Percentiles rank a stretch among this genome's conserved stretches.
Evolutionary conservation across 1,140 invertebrate species (phyloP).

Genomic region (Zaprionus inermis): DNA sequence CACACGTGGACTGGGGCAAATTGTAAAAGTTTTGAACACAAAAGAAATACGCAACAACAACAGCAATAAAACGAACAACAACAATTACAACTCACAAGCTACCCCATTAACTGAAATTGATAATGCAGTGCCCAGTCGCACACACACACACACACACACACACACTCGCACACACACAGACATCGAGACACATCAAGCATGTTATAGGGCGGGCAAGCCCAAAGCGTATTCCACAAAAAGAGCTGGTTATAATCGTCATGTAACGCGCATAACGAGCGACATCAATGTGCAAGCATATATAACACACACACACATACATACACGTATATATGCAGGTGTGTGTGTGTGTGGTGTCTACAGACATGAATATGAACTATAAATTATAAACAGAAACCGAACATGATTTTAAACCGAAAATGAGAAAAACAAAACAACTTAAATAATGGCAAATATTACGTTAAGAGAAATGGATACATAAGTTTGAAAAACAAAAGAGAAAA

Average conservation of each 20-base stretch:
- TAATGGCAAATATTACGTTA: constrained; percentile 80
- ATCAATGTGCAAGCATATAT: constrained; percentile 14
- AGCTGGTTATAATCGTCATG: constrained; percentile 53
- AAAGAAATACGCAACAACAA: constrained; percentile 37
- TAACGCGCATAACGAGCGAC: constrained; percentile 42
- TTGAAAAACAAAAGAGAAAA: constrained; percentile 77
- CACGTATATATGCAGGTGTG: constrained; percentile 28
- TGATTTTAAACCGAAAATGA: constrained; percentile 75
- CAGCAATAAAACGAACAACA: constrained; percentile 51
- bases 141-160: constrained; percentile 5
- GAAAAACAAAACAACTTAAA: constrained; percentile 60
- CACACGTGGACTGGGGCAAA: constrained; percentile 42
- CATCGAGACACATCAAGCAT: constrained; percentile 43
- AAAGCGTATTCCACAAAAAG: constrained; percentile 27
- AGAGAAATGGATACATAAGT: constrained; percentile 80
- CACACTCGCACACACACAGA: background rate
- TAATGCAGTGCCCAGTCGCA: constrained; percentile 28
- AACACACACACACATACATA: constrained; percentile 12
- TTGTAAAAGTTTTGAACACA: constrained; percentile 66
- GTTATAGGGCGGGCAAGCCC: constrained; percentile 24
- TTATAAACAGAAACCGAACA: constrained; percentile 57
- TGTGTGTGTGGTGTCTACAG: constrained; percentile 35
- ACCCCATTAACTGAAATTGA: constrained; percentile 46
- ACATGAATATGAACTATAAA: constrained; percentile 59
- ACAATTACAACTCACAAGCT: constrained; percentile 42